phyloP scores from a whole-genome alignment of 1,140 invertebrate genomes.

The Agrypnia vestita region DNA sequence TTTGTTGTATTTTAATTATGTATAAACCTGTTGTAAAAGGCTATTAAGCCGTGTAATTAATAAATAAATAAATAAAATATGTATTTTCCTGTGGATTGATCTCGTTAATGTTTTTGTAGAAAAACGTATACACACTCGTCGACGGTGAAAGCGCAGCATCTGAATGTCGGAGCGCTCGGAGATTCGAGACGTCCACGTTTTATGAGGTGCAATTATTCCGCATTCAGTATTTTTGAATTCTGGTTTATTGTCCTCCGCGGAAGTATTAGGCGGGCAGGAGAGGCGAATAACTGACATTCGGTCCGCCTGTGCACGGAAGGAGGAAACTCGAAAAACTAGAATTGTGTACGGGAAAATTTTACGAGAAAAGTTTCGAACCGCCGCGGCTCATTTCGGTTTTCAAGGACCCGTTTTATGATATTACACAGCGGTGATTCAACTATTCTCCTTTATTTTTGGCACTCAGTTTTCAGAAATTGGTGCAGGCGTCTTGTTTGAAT shows the following conservation, averaged over 20 bases:
- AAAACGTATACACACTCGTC: no score
- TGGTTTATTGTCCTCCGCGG: constrained; percentile 53
- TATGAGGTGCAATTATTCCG: constrained; percentile 42
- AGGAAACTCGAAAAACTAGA: constrained; percentile 27
- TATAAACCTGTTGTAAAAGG: no score
- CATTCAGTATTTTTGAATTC: constrained; percentile 44
- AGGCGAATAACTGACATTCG: constrained; percentile 47
- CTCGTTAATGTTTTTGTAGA: no score
- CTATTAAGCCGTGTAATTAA: no score
- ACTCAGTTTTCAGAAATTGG: no score
- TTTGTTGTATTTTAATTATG: no score
- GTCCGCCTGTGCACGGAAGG: constrained; percentile 32
- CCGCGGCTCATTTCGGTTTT: constrained; percentile 44
- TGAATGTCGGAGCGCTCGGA: neutral
- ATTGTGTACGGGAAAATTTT: constrained; percentile 29
- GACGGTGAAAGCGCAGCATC: neutral
- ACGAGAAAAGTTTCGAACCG: constrained; percentile 46
- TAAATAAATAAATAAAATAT: no score
- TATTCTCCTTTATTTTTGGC: neutral
- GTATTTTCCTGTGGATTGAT: no score
- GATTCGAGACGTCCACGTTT: constrained; percentile 19
- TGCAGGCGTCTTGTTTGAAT: no score
- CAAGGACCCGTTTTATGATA: constrained; percentile 36
- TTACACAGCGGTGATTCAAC: constrained; percentile 3
- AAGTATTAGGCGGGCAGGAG: constrained; percentile 17